Evolutionary conservation across 2,113 vertebrate genomes (phyloP).

Genomic region (Marcusenius ussheri): DNA sequence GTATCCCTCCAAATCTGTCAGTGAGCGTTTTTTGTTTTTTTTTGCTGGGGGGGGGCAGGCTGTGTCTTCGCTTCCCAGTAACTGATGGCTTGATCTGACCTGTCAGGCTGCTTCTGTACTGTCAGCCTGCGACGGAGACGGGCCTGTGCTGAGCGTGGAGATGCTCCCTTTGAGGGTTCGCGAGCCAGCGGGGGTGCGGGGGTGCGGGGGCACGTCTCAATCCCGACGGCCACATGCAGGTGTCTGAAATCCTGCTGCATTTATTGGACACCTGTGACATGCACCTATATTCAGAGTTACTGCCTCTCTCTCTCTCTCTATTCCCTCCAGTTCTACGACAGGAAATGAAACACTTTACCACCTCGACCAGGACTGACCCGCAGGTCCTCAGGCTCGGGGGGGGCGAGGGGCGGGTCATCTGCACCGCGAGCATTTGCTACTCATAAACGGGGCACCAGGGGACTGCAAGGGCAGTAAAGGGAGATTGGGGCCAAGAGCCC

Average conservation of each 20-base stretch:
- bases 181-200: conserved; percentile 21
- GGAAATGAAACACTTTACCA: conserved; percentile 69
- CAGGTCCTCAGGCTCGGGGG: conserved; percentile 40
- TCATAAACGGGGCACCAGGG: conserved; percentile 35
- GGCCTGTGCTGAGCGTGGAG: conserved; percentile 16
- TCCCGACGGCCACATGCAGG: conserved; percentile 15
- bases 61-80: conserved; percentile 2
- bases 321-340: conserved; percentile 45
- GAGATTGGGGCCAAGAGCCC: background rate
- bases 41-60: background rate
- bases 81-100: conserved; percentile 27
- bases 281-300: conserved; percentile 39
- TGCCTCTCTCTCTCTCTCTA: conserved; percentile 39
- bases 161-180: conserved; percentile 24
- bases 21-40: background rate
- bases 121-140: background rate
- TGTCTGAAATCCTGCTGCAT: conserved; percentile 30
- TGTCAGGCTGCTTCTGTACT: conserved; percentile 20
- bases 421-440: conserved; percentile 41
- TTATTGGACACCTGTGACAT: conserved; percentile 38
- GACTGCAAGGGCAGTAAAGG: conserved; percentile 34
- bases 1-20: background rate
- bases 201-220: conserved; percentile 8
- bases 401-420: background rate
- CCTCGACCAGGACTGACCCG: conserved; percentile 38